Evolutionary conservation across 2,113 vertebrate genomes (phyloP).

Genomic region (Tetrao urogallus): DNA sequence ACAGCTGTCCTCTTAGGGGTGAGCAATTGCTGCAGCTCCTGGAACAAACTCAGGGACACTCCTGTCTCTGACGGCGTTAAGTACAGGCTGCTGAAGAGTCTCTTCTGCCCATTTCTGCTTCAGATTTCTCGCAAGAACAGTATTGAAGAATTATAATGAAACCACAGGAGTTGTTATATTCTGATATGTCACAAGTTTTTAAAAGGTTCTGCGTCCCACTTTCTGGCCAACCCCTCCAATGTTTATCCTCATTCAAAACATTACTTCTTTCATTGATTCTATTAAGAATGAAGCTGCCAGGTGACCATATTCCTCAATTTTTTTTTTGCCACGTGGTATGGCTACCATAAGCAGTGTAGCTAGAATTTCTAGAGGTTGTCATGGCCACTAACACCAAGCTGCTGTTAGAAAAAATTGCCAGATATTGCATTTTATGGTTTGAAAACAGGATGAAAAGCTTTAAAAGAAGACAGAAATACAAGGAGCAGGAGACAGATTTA

Average conservation of each 20-base stretch:
- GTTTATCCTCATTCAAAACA: neutral
- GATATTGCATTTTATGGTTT: neutral
- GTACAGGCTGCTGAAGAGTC: neutral
- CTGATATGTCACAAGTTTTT: neutral
- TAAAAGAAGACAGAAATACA: neutral
- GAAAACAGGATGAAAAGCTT: neutral
- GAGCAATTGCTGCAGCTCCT: neutral
- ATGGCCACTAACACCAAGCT: neutral
- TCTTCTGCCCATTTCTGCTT: neutral
- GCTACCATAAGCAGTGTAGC: neutral
- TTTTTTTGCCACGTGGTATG: neutral
- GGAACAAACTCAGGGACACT: neutral
- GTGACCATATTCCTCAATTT: neutral
- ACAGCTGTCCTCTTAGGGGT: neutral
- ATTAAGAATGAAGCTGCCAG: neutral
- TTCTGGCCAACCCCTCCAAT: neutral
- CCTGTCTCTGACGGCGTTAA: neutral
- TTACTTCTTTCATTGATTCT: neutral
- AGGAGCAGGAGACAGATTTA: neutral
- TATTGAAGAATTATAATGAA: neutral
- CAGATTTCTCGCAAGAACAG: neutral
- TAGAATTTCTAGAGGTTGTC: neutral
- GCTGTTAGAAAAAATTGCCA: neutral
- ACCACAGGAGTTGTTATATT: neutral
- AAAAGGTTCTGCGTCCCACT: neutral